Evolutionary conservation across 37 sponge, comb jelly and placozoan genomes (phyloP).

Genomic region (Geodia barretti): DNA sequence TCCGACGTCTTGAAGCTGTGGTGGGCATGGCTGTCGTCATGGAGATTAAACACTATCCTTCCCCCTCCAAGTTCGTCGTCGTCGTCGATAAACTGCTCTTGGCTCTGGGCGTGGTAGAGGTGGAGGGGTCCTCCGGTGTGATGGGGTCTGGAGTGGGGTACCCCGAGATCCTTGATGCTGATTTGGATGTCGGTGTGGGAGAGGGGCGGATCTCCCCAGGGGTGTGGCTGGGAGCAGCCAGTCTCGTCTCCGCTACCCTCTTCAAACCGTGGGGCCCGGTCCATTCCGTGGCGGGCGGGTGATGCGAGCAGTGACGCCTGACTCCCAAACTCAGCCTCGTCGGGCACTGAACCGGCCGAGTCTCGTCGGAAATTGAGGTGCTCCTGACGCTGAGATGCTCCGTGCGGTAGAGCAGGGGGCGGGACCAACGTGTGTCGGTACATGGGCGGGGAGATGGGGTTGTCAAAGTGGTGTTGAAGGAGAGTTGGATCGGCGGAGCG

Average conservation of each 20-base stretch:
- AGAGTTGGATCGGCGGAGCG: slow-evolving; percentile 16
- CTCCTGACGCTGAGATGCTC: not conserved
- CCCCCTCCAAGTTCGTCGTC: no score
- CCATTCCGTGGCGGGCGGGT: not conserved
- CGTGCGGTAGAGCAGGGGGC: not conserved
- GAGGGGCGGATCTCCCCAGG: not conserved
- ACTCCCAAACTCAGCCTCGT: not conserved
- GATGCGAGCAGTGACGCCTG: not conserved
- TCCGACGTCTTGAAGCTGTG: not conserved
- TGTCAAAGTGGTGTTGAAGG: not conserved
- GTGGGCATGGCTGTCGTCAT: not conserved
- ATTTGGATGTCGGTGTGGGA: not conserved
- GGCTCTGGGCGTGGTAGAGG: not conserved
- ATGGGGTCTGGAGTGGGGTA: not conserved
- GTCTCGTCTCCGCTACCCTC: slow-evolving; percentile 1
- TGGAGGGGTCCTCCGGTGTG: not conserved
- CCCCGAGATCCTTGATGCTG: not conserved
- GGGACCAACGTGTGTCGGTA: not conserved
- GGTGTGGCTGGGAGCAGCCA: not conserved
- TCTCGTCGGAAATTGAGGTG: not conserved
- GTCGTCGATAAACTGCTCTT: slow-evolving; percentile 29
- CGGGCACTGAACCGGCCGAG: not conserved
- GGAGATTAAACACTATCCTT: not conserved
- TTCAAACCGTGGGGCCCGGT: not conserved
- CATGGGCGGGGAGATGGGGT: not conserved